Percentiles rank a stretch among this genome's conserved stretches.
Conservation (phyloP, 2,888 invertebrate genomes). For the Tubulanus polymorphus region DNA sequence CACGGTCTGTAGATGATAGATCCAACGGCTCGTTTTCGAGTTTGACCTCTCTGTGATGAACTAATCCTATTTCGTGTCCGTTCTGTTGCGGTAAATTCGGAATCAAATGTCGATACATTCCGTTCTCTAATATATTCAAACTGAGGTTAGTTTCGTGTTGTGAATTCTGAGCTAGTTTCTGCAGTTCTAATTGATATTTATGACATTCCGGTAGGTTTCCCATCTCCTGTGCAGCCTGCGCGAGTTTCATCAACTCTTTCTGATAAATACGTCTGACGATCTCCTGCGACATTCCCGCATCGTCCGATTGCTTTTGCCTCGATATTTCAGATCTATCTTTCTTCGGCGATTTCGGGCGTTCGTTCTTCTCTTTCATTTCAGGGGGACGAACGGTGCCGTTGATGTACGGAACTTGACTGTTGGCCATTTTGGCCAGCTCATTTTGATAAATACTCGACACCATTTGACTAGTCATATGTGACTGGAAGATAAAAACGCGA, state of each 20-base stretch:
- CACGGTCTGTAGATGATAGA: too few relatives aligned
- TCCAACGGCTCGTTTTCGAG: neutral
- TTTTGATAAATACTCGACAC: conserved; percentile 48
- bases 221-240: conserved; percentile 59
- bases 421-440: conserved; percentile 85
- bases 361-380: conserved; percentile 24
- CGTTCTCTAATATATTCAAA: too few relatives aligned
- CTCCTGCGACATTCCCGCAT: conserved; percentile 72
- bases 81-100: neutral
- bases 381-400: neutral
- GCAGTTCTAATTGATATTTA: conserved; percentile 88
- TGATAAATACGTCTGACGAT: conserved; percentile 50
- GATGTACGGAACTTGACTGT: neutral
- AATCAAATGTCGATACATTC: too few relatives aligned
- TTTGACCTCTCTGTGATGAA: neutral
- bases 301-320: conserved; percentile 3
- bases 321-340: neutral
- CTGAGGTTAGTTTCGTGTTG: conserved; percentile 48
- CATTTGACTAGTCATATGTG: conserved; percentile 41
- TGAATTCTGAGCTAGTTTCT: conserved; percentile 67
- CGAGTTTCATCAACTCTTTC: conserved; percentile 81
- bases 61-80: neutral
- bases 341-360: conserved; percentile 9
- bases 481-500: conserved; percentile 29
- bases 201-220: conserved; percentile 58